These are phyloP conservation scores for Micromys minutus DNA, from an alignment of 2,113 vertebrate species.

Conservation along the genomic window DNA sequence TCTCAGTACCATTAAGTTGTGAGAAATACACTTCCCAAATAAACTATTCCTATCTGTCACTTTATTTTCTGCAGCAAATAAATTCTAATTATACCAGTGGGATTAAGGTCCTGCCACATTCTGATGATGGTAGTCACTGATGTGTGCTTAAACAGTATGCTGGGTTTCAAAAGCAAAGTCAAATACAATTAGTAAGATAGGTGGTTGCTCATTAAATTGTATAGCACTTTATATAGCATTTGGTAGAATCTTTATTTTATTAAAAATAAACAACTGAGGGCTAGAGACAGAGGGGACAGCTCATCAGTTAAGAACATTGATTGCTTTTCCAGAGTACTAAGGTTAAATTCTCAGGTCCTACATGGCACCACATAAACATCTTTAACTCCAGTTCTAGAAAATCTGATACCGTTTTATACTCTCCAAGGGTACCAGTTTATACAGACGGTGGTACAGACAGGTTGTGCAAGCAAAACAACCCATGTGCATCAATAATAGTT, in stretches of 20 bases:
- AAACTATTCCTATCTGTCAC: background rate
- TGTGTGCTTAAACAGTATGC: background rate
- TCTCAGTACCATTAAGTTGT: background rate
- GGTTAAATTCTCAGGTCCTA: background rate
- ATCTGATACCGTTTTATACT: background rate
- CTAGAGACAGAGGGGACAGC: background rate
- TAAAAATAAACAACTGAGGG: background rate
- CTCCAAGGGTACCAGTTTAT: background rate
- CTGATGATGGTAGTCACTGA: background rate
- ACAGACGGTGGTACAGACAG: no score
- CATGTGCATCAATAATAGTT: background rate
- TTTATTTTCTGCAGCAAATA: background rate
- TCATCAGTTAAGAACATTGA: background rate
- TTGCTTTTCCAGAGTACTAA: background rate
- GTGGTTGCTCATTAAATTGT: background rate
- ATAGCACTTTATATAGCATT: background rate
- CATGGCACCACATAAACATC: background rate
- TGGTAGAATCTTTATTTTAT: background rate
- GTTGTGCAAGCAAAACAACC: background rate
- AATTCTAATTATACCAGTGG: constrained; percentile 14
- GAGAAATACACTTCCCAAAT: background rate
- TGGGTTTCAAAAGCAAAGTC: background rate
- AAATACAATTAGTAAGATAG: background rate
- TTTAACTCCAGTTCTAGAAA: background rate
- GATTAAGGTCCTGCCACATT: background rate